Base-by-base conservation (phyloP, 2,797 vertebrate species). In the Acipenser transmontanus region DNA sequence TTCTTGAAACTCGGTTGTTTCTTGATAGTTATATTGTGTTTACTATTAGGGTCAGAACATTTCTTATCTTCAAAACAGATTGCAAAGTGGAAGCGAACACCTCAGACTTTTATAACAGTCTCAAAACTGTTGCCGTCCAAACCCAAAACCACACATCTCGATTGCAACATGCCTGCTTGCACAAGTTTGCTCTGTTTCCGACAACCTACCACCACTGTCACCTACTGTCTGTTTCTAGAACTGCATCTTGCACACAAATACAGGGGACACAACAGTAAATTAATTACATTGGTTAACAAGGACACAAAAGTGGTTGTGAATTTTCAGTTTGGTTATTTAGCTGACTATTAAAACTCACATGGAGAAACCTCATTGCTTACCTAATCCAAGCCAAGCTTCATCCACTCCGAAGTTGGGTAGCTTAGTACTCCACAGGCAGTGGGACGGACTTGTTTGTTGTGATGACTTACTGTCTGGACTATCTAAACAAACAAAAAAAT, bases 321-420 rank as follows among this genome's bases (percentile, higher is more conserved):
- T 10, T 4, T 11, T 11, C 12, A n/a, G 6, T 4, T 13, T 57
- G 12, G 9, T 11, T 13, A 57, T 7, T n/a, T 7, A n/a, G 12
- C 14, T 7, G 6, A 57, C 11, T 7, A 6, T 11, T 13, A 57
- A n/a, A 52, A 52, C 8, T 52, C 8, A 8, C 8, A 52, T 52
- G 50, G 8, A 52, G 8, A 52, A 8, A 52, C 10, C 49, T 14
- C 57, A 14, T 9, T 47, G 17, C 56, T 54, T 54, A 70, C 68
- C 68, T 63, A 66, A 49, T n/a, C 60, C 52, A 4, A 70, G 64
- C 68, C 68, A 70, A 12, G 68, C 60, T 7, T 62, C 64, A 47
- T 70, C 68, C 60, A 70, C 49, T 7, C 64, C 61, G 59, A 57
- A 52, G 47, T 51, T 62, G 47, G 64, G 11, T 17, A 63, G 66